Conservation (phyloP, 1,140 invertebrate genomes). For the Anthonomus grandis region DNA sequence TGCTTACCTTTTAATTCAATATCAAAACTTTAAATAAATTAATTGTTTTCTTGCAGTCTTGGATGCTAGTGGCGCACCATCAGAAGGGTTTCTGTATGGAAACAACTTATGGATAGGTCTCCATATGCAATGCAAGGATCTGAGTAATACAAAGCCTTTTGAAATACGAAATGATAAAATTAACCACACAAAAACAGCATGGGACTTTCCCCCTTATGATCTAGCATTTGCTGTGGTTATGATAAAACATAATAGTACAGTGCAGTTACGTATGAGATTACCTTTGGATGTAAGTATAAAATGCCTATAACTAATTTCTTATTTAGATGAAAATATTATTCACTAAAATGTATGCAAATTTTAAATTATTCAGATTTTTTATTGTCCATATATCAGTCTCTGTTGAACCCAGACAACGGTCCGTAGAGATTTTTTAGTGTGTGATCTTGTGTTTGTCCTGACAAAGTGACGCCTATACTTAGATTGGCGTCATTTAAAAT, state of each 20-base stretch:
- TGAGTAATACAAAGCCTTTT: constrained; percentile 35
- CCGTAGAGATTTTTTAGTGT: too few species aligned
- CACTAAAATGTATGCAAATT: too few species aligned
- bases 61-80: constrained; percentile 52
- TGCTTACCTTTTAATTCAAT: background rate
- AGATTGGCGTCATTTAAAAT: too few species aligned
- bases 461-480: too few species aligned
- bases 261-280: constrained; percentile 47
- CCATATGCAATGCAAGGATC: constrained; percentile 46
- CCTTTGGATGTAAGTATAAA: constrained; percentile 46
- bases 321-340: too few species aligned
- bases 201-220: constrained; percentile 49
- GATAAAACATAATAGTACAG: constrained; percentile 49
- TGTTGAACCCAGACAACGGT: too few species aligned
- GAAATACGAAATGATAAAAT: constrained; percentile 31
- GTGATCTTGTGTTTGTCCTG: too few species aligned
- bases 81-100: constrained; percentile 49
- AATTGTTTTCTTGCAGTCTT: constrained; percentile 48
- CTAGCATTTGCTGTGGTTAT: constrained; percentile 47
- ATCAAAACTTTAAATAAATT: constrained; percentile 10
- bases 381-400: too few species aligned
- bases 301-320: too few species aligned
- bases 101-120: constrained; percentile 54
- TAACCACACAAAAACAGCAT: constrained; percentile 36
- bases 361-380: too few species aligned